Base-by-base conservation (phyloP, 2,888 invertebrate species). In the Metellina segmentata region DNA sequence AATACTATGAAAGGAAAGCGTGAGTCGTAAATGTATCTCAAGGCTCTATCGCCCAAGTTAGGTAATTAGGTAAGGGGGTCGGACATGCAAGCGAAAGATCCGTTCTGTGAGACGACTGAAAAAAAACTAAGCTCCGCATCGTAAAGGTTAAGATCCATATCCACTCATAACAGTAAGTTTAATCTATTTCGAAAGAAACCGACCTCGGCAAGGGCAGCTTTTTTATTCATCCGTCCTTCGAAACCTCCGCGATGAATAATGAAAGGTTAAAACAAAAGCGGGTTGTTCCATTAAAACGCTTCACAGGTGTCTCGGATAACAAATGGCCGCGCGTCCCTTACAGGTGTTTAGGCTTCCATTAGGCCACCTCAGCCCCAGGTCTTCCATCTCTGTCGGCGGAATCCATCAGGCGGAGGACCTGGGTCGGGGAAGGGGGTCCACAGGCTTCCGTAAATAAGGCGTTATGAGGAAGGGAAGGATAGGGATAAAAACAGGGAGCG, bases 341-440 rank as follows among this genome's bases (percentile, higher is more conserved):
- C 61, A 61, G 61, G 61, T 61, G 61, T 61, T 61, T 61, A 61
- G 61, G 61, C 61, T 61, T 61, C 61, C 61, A 61, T 61, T 61
- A 61, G 61, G 4, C 61, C 61, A 61, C 61, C 61, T 16, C 61
- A 8, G 9, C 61, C 61, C 61, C 9, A 11, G 61, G 61, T 16
- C 6, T 61, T 61, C 61, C 61, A 61, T 61, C 61, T 61, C 61
- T 9, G 61, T 61, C 61, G 61, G 9, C 61, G 13, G 11, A 61
- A 34, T 34, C 34, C 34, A 34, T 34, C 34, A 34, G 34, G 4
- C 34, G 34, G 34, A n/a, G n/a, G n/a, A n/a, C n/a, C n/a, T n/a
- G n/a, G 34, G 4, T 34, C 1, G 34, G 34, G 34, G 34, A 2
- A 4, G 61, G 16, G 13, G 61, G 61, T 16, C 61, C 16, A 11